phyloP scores from a whole-genome alignment of 2,888 invertebrate species.

The Scaptomyza reducta region DNA sequence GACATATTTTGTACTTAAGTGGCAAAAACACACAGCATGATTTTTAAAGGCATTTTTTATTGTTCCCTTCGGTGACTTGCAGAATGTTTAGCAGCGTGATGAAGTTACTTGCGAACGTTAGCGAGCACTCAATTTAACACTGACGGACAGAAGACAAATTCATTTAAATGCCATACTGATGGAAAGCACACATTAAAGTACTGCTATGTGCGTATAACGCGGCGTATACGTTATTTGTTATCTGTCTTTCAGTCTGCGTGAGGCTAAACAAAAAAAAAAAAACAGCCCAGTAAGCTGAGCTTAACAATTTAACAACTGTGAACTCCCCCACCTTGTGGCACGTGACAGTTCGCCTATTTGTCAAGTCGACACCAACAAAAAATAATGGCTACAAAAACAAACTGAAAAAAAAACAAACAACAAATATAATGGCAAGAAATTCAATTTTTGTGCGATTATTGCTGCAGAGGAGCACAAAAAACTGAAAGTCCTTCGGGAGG shows the following conservation, averaged over 20 bases:
- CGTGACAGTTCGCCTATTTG: slow-evolving; percentile 73
- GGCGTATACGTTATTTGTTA: slow-evolving; percentile 59
- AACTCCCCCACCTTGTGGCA: slow-evolving; percentile 29
- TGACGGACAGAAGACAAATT: slow-evolving; percentile 51
- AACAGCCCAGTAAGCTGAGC: slow-evolving; percentile 19
- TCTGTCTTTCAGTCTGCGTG: slow-evolving; percentile 45
- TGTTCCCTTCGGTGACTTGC: neutral
- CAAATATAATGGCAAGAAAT: slow-evolving; percentile 45
- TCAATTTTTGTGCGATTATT: slow-evolving; percentile 67
- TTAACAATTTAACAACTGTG: slow-evolving; percentile 49
- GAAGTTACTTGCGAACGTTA: slow-evolving; percentile 14
- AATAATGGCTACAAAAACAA: slow-evolving; percentile 24
- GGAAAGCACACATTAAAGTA: slow-evolving; percentile 13
- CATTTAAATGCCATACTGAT: slow-evolving; percentile 48
- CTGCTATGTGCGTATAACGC: slow-evolving; percentile 6
- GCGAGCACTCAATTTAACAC: slow-evolving; percentile 5
- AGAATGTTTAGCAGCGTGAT: slow-evolving; percentile 18
- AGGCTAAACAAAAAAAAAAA: neutral
- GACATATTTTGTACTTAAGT: slow-evolving; percentile 1
- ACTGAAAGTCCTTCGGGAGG: slow-evolving; percentile 40
- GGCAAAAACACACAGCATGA: slow-evolving; percentile 1
- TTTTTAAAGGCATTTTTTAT: slow-evolving; percentile 11
- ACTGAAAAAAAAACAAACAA: slow-evolving; percentile 4
- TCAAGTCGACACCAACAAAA: slow-evolving; percentile 50
- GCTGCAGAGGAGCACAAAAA: slow-evolving; percentile 2